These are phyloP conservation scores for Lordiphosa fenestrarum DNA, from an alignment of 2,888 invertebrate species.

Conservation along the genomic window DNA sequence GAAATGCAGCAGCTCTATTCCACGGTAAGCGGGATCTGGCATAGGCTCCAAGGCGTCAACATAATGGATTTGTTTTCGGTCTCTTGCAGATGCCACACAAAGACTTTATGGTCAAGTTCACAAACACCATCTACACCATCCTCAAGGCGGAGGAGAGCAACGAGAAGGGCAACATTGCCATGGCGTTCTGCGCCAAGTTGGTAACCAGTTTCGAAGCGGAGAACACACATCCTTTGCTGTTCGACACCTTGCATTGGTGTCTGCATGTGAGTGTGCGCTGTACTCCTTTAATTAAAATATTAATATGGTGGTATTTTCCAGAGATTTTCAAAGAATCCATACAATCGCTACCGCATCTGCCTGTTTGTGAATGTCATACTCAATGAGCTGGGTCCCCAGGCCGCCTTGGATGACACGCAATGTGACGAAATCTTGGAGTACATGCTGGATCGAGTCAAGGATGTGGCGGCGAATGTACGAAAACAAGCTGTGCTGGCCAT, in stretches of 20 bases:
- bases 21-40: conserved; percentile 81
- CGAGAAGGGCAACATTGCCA: conserved; percentile 85
- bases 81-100: conserved; percentile 81
- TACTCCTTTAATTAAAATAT: conserved; percentile 5
- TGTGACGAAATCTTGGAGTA: conserved; percentile 87
- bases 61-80: background rate
- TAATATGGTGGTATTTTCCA: conserved; percentile 45
- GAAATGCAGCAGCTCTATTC: conserved; percentile 84
- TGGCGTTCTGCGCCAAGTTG: conserved; percentile 88
- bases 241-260: conserved; percentile 73
- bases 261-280: conserved; percentile 50
- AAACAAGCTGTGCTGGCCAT: conserved; percentile 90
- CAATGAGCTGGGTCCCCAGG: conserved; percentile 87
- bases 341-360: conserved; percentile 87
- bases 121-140: conserved; percentile 84
- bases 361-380: conserved; percentile 89
- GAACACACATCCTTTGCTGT: conserved; percentile 72
- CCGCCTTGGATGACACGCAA: conserved; percentile 87
- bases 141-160: conserved; percentile 86
- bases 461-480: conserved; percentile 88
- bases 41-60: background rate
- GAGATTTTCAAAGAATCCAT: conserved; percentile 81
- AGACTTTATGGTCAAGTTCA: conserved; percentile 84
- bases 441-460: conserved; percentile 86
- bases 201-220: conserved; percentile 83